Percentiles rank a stretch among this genome's conserved stretches.
Evolutionary conservation across 2,797 vertebrate genomes (phyloP).

Genomic region (Danio tinwini): DNA sequence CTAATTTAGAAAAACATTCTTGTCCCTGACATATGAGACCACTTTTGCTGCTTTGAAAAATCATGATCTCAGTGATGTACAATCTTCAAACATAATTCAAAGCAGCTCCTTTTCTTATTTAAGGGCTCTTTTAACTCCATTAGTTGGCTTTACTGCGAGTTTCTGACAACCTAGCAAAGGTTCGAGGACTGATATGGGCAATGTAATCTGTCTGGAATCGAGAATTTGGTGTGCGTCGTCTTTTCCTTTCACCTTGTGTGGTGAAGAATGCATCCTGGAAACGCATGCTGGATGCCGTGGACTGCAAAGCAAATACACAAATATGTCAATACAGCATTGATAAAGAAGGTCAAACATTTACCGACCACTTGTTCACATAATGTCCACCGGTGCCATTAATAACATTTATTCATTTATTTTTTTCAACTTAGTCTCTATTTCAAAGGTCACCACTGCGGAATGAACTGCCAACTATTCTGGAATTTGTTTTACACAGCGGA

Average conservation of each 20-base stretch:
- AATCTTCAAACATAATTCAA: slow-evolving; percentile 19
- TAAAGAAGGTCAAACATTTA: background rate
- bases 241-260: slow-evolving; percentile 89
- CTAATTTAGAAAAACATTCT: slow-evolving; percentile 51
- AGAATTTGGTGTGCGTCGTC: slow-evolving; percentile 90
- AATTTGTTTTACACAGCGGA: too few relatives aligned
- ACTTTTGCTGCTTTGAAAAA: slow-evolving; percentile 23
- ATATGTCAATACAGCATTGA: background rate
- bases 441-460: too few relatives aligned
- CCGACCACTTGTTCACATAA: background rate
- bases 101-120: background rate
- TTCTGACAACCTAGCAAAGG: slow-evolving; percentile 46
- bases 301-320: slow-evolving; percentile 72
- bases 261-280: slow-evolving; percentile 94
- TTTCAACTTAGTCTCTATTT: too few relatives aligned
- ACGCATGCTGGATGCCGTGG: slow-evolving; percentile 94
- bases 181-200: slow-evolving; percentile 64
- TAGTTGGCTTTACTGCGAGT: slow-evolving; percentile 46
- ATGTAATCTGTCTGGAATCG: slow-evolving; percentile 95
- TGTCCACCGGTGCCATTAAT: too few relatives aligned
- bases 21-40: slow-evolving; percentile 42
- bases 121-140: background rate
- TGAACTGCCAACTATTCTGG: too few relatives aligned
- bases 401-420: too few relatives aligned
- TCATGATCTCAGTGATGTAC: slow-evolving; percentile 29